Evolutionary conservation across 2,888 invertebrate genomes (phyloP), one percentile per base, ranked within the genome.

Genomic region (Brachyptera risi): DNA sequence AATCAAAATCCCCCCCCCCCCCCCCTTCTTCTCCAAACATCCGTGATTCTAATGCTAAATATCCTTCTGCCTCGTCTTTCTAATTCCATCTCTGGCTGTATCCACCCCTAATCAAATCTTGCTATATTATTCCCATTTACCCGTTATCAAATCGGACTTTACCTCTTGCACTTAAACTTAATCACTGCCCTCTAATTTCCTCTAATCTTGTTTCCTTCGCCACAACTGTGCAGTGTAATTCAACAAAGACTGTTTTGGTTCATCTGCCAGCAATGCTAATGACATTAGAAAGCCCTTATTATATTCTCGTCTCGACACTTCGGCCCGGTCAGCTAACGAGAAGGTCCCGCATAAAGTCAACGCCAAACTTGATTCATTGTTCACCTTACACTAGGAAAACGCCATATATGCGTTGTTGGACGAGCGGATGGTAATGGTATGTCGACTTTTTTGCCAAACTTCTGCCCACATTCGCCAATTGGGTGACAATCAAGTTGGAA

Each of bases 161-260:
- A 17, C 37, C 19, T 54, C 35, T 35, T 54, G 54, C 23, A 24
- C 50, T 51, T 54, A 23, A 37, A 54, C 54, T 54, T 54, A 54
- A 54, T 54, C 54, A 54, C 54, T 54, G 35, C 37, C 54, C 54
- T 54, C 54, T 54, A 54, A 54, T 54, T 54, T 54, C 54, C 54
- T 54, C 54, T 54, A 54, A 54, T 54, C 54, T 35, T 54, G 54
- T 54, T 54, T 54, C 21, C 35, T 37, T 54, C 21, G 17, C 54
- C 54, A 37, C 54, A 54, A 37, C 37, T 54, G 54, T 21, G 35
- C 37, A 54, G 37, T 37, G 13, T 54, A 37, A 54, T 54, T 54
- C 35, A 54, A 54, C 54, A 37, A 54, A 54, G 35, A 35, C 35
- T 37, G 9, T 54, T 37, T 21, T 23, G 35, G 54, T 54, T 37